Base-by-base conservation (phyloP, 1,140 invertebrate genomes). In the Danaus plexippus region DNA sequence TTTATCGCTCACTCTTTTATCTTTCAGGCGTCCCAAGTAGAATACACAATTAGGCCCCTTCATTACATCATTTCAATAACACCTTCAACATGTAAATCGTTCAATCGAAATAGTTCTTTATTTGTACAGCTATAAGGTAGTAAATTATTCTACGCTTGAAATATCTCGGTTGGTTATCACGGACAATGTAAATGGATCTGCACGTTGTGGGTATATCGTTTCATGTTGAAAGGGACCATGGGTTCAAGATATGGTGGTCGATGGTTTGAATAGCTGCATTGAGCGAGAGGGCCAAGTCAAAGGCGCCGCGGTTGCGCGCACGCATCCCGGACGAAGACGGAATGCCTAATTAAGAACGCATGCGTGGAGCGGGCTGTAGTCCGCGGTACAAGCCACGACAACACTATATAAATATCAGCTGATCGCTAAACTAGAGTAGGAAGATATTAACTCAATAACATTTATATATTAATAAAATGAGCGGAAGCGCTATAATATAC, bases 261-360 rank as follows among this genome's bases (percentile, higher is more conserved):
- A 22, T 46, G 11, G 63, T 69, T 75, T 85, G 80, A 83, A 85
- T 83, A 80, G 78, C 53, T 78, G 77, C 77, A 81, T 77, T 85
- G 82, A 80, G 71, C 10, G 79, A 85, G 75, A 61, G 75, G 64
- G 82, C 82, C 64, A 71, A 64, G 69, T 78, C 79, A 84, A 84
- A 85, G 79, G 67, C 67, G 73, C 77, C 80, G 79, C 79, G 71
- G 67, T 64, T 74, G 75, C 80, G 80, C 82, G 81, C 77, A 82
- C 81, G 81, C 79, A 73, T 77, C 66, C 75, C 80, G 70, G 77
- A 81, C 79, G 80, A 75, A 75, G 72, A 57, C 67, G 75, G 82
- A 84, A 85, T 85, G 79, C 79, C 77, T 86, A 86, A 84, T 84
- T 86, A 83, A 84, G 78, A 77, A 79, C 80, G 83, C 80, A 84